A percentile compares a stretch with the other conserved stretches of the same genome.
Conservation (phyloP, 2,888 invertebrate species). For the Leptinotarsa peninsularis region DNA sequence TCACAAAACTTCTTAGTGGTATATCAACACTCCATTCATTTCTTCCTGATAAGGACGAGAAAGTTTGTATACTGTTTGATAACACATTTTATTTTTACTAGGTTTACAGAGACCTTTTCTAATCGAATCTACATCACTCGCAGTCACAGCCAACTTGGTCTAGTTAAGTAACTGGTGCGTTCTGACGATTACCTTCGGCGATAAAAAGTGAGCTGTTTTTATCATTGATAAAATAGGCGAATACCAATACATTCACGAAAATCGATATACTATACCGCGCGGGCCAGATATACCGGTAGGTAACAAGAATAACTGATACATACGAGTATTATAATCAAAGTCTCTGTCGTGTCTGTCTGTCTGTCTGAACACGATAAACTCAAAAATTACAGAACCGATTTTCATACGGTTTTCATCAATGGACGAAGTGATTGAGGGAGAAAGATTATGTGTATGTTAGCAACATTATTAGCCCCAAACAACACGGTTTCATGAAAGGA, state of each 20-base stretch:
- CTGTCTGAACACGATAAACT: no score
- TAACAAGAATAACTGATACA: not conserved
- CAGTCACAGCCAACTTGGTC: slow-evolving; percentile 5
- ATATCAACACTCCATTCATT: slow-evolving; percentile 34
- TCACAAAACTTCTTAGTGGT: slow-evolving; percentile 10
- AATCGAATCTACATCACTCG: slow-evolving; percentile 14
- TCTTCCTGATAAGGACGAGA: slow-evolving; percentile 43
- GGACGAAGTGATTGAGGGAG: no score
- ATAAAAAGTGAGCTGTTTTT: slow-evolving; percentile 18
- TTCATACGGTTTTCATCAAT: no score
- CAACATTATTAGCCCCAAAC: no score
- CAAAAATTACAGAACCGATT: no score
- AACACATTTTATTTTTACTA: slow-evolving; percentile 42
- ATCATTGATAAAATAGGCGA: slow-evolving; percentile 11
- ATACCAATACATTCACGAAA: slow-evolving; percentile 12
- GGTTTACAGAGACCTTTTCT: slow-evolving; percentile 36
- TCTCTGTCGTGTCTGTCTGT: no score
- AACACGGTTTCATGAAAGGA: no score
- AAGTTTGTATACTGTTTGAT: slow-evolving; percentile 39
- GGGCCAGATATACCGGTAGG: not conserved
- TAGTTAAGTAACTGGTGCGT: not conserved
- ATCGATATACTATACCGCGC: slow-evolving; percentile 12
- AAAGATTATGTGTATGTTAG: no score
- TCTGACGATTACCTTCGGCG: not conserved
- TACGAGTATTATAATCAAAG: no score